Conservation (phyloP, 1,140 invertebrate genomes). For the Drosophila kikkawai region DNA sequence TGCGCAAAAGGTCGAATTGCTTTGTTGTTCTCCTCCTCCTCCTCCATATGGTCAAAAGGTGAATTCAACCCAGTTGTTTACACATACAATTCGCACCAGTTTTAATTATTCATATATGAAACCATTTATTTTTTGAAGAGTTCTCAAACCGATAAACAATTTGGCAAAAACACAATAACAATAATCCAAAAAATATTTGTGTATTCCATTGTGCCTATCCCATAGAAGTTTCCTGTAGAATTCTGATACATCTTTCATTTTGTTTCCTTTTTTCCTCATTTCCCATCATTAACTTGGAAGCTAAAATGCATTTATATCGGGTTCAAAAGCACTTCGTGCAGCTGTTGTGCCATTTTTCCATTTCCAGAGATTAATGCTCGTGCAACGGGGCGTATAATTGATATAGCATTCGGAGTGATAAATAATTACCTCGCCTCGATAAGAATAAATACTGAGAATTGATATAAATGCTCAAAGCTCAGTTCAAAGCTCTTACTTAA, state of each 20-base stretch:
- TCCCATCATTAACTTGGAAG: conserved; percentile 13
- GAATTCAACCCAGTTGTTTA: conserved; percentile 28
- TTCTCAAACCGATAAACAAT: conserved; percentile 15
- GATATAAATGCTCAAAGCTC: not conserved
- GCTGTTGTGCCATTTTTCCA: conserved; percentile 28
- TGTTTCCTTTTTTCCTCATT: not conserved
- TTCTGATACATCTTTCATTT: conserved; percentile 7
- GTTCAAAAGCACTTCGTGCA: conserved; percentile 21
- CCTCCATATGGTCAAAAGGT: conserved; percentile 25
- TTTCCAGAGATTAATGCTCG: conserved; percentile 23
- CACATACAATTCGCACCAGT: conserved; percentile 22
- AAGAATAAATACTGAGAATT: conserved; percentile 3
- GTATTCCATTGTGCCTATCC: not conserved
- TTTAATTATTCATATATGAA: conserved; percentile 26
- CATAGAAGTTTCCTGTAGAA: not conserved
- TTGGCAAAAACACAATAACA: conserved; percentile 16
- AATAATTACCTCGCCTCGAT: conserved; percentile 28
- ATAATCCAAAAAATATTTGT: not conserved
- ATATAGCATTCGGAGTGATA: conserved; percentile 29
- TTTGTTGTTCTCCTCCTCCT: not conserved
- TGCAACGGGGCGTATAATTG: conserved; percentile 43
- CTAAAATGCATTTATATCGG: conserved; percentile 22
- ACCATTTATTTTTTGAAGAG: conserved; percentile 16
- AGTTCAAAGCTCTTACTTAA: not conserved
- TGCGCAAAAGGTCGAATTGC: conserved; percentile 17